Percentiles rank a stretch among this genome's conserved stretches.
phyloP scores from a whole-genome alignment of 2,888 invertebrate genomes.

The Andrena trimmerana region DNA sequence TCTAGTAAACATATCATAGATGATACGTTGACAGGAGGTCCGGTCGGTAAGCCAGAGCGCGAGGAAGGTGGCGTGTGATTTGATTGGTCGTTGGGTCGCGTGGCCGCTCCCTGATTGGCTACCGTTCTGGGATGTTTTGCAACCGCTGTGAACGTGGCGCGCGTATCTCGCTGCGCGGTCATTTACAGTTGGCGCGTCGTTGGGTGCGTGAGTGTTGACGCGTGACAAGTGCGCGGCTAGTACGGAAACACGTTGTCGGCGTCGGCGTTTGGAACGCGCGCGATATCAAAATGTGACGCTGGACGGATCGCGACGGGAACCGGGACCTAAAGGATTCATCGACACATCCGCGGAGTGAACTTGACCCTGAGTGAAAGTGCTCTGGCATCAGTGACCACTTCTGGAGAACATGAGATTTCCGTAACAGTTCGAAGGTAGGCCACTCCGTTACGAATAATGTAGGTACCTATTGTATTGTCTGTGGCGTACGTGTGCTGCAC shows the following conservation, averaged over 20 bases:
- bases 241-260: conserved; percentile 28
- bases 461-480: not conserved
- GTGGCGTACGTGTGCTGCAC: not conserved
- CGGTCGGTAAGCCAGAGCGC: conserved; percentile 18
- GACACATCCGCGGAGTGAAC: conserved; percentile 7
- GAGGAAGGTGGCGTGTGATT: not conserved
- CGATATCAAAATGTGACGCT: conserved; percentile 57
- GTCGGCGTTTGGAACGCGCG: conserved; percentile 9
- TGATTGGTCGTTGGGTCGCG: conserved; percentile 32
- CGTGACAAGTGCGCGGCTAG: conserved; percentile 37
- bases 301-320: not conserved
- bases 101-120: conserved; percentile 36
- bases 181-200: conserved; percentile 65
- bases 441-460: too few relatives aligned
- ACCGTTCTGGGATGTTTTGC: conserved; percentile 33
- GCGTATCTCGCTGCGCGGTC: conserved; percentile 42
- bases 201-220: conserved; percentile 31
- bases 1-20: too few relatives aligned
- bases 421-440: conserved; percentile 45
- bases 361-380: conserved; percentile 12
- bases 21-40: not conserved
- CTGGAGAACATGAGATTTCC: conserved; percentile 56
- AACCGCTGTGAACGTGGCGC: conserved; percentile 31
- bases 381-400: not conserved
- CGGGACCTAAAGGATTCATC: conserved; percentile 1